phyloP scores from a whole-genome alignment of 2,797 vertebrate genomes.

The Tenualosa thibaudeaui region DNA sequence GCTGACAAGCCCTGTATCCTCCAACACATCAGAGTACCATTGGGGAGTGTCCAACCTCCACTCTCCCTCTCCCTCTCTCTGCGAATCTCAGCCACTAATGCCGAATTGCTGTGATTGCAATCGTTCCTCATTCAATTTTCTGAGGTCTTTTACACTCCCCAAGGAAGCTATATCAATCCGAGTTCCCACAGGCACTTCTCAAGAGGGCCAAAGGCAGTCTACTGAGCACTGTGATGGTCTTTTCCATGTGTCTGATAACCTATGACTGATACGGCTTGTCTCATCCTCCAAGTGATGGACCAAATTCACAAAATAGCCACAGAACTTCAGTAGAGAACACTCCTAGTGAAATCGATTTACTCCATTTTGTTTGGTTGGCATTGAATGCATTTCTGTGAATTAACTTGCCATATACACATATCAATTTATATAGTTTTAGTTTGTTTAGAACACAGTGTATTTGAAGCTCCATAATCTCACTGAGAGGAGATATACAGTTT shows the following conservation, averaged over 20 bases:
- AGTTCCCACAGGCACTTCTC: not conserved
- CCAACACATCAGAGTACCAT: conserved; percentile 28
- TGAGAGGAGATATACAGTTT: not conserved
- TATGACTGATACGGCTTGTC: not conserved
- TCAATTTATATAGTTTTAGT: not conserved
- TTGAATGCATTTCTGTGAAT: not conserved
- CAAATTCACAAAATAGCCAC: not conserved
- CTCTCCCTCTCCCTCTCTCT: not conserved
- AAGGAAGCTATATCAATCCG: conserved; percentile 11
- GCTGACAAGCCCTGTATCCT: conserved; percentile 72
- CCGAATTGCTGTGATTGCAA: conserved; percentile 21
- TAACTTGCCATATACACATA: not conserved
- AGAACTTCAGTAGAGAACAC: not conserved
- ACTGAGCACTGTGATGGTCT: not conserved
- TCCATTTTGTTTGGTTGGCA: not conserved
- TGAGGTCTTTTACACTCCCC: conserved; percentile 8
- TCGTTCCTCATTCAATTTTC: conserved; percentile 22
- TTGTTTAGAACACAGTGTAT: not conserved
- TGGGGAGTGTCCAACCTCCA: not conserved
- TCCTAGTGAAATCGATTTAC: not conserved
- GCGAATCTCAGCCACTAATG: not conserved
- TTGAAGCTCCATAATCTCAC: not conserved
- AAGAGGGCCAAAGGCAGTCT: not conserved
- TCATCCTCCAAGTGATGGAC: not conserved
- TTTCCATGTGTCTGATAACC: conserved; percentile 2